Conservation (phyloP, 35 echinoderm and acorn worm species). For the Holothuria glaberrima region DNA sequence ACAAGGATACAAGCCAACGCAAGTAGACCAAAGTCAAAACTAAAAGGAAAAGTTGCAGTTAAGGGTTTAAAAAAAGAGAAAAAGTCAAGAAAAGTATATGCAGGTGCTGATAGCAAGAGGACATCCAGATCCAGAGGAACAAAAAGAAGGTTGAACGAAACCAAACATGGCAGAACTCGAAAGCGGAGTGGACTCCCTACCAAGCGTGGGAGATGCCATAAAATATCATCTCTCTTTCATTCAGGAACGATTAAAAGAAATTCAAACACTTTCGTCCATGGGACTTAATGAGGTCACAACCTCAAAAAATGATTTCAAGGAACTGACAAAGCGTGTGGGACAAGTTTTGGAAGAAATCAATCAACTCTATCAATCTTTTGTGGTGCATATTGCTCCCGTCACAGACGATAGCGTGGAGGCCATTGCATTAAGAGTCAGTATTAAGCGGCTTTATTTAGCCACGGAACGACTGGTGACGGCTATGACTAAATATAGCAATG, state of each 20-base stretch:
- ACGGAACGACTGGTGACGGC: not conserved
- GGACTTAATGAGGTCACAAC: not conserved
- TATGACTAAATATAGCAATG: not conserved
- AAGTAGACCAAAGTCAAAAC: no score
- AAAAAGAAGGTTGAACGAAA: no score
- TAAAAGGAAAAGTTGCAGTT: no score
- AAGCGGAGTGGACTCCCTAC: not conserved
- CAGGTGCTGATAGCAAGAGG: no score
- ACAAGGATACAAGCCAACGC: no score
- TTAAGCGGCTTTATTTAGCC: not conserved
- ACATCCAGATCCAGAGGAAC: no score
- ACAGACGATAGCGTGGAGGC: not conserved
- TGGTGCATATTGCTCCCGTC: not conserved
- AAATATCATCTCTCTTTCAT: not conserved
- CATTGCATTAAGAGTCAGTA: constrained; percentile 7
- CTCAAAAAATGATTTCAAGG: not conserved
- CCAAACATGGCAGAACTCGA: no score
- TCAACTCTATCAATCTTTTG: not conserved
- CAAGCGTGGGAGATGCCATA: not conserved
- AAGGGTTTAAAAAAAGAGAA: no score
- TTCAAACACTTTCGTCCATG: not conserved
- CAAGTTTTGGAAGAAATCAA: not conserved
- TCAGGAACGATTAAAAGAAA: constrained; percentile 1
- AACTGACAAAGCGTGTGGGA: not conserved
- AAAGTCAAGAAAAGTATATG: no score